Base-by-base conservation (phyloP, 2,797 vertebrate species). In the Xenops minutus region DNA sequence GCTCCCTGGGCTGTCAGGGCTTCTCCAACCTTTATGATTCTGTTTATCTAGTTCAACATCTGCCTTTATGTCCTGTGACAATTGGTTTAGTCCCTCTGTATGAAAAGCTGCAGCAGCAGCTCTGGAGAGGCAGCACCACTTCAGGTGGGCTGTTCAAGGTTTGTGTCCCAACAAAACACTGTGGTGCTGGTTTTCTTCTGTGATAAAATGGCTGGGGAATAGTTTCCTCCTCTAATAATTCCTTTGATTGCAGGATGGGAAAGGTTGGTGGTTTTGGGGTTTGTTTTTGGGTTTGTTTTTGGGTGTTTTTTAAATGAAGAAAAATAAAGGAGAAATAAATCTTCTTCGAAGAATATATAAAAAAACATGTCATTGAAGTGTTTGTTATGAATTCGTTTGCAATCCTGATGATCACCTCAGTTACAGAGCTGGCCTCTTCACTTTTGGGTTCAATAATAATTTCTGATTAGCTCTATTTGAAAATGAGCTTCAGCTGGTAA, bases 401-500 rank as follows among this genome's bases (percentile, higher is more conserved):
- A 81, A 6, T 10, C 23, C 30, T 32, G 16, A 37, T 23, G 36
- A 81, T 46, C 16, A 34, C 2, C 13, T 3, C 20, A 54, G 23
- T 73, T 67, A 52, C 32, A 63, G 48, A 76, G 51, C 48, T 81
- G 55, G 14, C 69, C 27, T 89, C 67, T 81, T 92, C n/a, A 49
- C 23, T 93, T 39, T 63, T n/a, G n/a, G 49, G 30, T 82, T 89
- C 67, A 66, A 21, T 34, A 79, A 59, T 73, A 74, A 55, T 66
- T 92, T 81, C 44, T 80, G 59, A 89, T 93, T 85, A 85, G 44
- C 64, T 80, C 52, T 71, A 27, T 85, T 76, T 85, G 41, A 85
- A 94, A 95, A 93, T 73, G 67, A 89, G 61, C 48, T 89, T 91
- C 88, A 85, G 75, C 67, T 95, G 79, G 56, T 74, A 80, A 75